A percentile compares a stretch with the other conserved stretches of the same genome.
Conservation (phyloP, 1,140 invertebrate genomes). For the Heterodera schachtii region DNA sequence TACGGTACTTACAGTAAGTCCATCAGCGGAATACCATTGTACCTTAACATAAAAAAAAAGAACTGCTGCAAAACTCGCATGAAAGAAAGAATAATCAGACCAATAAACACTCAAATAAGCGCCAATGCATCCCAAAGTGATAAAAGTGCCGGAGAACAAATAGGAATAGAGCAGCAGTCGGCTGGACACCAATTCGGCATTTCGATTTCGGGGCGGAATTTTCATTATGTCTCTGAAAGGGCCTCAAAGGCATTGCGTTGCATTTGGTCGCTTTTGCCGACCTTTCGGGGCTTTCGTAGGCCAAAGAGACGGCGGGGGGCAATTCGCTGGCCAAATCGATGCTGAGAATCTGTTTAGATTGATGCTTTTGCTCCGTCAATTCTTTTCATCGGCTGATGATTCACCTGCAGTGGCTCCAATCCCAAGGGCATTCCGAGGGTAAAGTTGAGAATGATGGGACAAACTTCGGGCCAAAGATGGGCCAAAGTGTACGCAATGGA, state of each 20-base stretch:
- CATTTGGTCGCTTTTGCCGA: too few species aligned
- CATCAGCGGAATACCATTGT: slow-evolving; percentile 55
- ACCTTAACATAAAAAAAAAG: slow-evolving; percentile 46
- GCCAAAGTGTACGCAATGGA: slow-evolving; percentile 62
- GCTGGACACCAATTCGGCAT: slow-evolving; percentile 51
- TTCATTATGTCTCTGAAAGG: slow-evolving; percentile 57
- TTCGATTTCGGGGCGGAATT: slow-evolving; percentile 43
- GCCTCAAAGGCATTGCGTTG: slow-evolving; percentile 55
- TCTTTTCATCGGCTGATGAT: slow-evolving; percentile 54
- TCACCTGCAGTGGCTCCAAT: slow-evolving; percentile 67
- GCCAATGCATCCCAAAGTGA: slow-evolving; percentile 61
- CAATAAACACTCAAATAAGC: slow-evolving; percentile 62
- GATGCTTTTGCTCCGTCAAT: background rate
- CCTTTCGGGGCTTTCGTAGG: slow-evolving; percentile 66
- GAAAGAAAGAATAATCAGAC: slow-evolving; percentile 35
- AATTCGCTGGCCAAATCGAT: slow-evolving; percentile 58
- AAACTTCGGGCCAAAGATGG: slow-evolving; percentile 67
- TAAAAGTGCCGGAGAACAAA: slow-evolving; percentile 57
- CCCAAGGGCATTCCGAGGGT: slow-evolving; percentile 68
- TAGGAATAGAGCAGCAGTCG: slow-evolving; percentile 50
- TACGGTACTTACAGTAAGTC: slow-evolving; percentile 43
- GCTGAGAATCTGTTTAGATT: slow-evolving; percentile 45
- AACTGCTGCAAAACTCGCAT: background rate
- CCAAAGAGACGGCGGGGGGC: slow-evolving; percentile 69
- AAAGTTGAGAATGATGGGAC: slow-evolving; percentile 70